Base-by-base conservation (phyloP, 2,888 invertebrate species). In the Dyspetes luteomarginatus region DNA sequence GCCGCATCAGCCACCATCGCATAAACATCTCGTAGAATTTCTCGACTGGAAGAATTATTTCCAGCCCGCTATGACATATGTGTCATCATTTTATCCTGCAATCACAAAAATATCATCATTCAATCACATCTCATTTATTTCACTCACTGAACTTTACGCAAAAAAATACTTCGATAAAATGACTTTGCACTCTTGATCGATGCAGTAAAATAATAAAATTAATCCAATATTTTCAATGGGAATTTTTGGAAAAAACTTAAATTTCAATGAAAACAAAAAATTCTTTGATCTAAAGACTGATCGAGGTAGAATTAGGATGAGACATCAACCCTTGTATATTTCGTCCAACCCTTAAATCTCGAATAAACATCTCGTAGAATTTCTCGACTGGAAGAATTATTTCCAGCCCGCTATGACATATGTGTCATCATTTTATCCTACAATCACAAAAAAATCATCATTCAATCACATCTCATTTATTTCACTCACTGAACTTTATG, bases 31-130 rank as follows among this genome's bases (percentile, higher is more conserved):
- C 45, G 22, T 60, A 22, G 60, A 45, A 74, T 71, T 64, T 65
- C 30, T 77, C 64, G 30, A 50, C 64, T 41, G 22, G 36, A 30
- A n/a, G 52, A 71, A 71, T 78, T 83, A 77, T 81, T 62, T 77
- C 71, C 41, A 62, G 48, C 60, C 22, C 19, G 15, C 22, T 28
- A 22, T 30, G 19, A 41, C 36, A 4, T 48, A 26, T 65, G 26
- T 62, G 52, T 12, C 60, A 60, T 65, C 43, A 45, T 74, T 78
- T 73, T 78, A 50, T 71, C 55, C 50, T 43, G 55, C 48, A 56
- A 52, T 50, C 15, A 52, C n/a, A n/a, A n/a, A 55, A 72, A 58
- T 74, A 60, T 67, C 69, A 45, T 30, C 71, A 43, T 52, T 78
- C 50, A 45, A 26, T 58, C 55, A 45, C 65, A 43, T 45, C 19